phyloP scores from a whole-genome alignment of 1,140 invertebrate species.

The Belonocnema kinseyi region DNA sequence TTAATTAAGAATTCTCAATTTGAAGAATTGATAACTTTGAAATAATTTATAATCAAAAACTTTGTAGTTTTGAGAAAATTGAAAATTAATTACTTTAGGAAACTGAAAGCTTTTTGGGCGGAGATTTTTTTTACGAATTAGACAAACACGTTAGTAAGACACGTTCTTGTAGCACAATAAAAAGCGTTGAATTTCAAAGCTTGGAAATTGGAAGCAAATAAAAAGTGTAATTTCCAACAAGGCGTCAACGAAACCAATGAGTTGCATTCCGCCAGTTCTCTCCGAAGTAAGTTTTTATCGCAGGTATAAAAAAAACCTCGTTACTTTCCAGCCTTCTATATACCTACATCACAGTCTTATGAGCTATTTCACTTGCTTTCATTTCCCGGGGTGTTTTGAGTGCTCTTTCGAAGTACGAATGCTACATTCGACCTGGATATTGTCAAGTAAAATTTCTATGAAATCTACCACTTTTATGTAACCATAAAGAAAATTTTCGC shows the following conservation, averaged over 20 bases:
- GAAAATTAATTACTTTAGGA: no score
- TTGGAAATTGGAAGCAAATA: conserved; percentile 1
- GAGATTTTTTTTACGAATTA: no score
- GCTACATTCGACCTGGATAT: not conserved
- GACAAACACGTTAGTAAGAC: no score
- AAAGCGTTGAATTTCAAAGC: conserved; percentile 3
- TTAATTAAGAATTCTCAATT: no score
- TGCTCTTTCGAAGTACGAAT: not conserved
- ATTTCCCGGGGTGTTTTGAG: conserved; percentile 5
- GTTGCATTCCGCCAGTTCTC: not conserved
- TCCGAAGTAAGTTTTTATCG: conserved; percentile 5
- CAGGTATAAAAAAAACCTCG: conserved; percentile 12
- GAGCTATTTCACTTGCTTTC: conserved; percentile 24
- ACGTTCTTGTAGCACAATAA: not conserved
- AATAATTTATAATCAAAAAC: no score
- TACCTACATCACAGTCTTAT: conserved; percentile 3
- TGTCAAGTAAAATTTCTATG: not conserved
- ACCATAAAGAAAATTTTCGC: not conserved
- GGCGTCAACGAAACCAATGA: conserved; percentile 17
- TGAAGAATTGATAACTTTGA: no score
- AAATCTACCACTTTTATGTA: not conserved
- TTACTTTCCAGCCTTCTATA: conserved; percentile 11
- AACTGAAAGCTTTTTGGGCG: no score
- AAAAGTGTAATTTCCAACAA: conserved; percentile 16
- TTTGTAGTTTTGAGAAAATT: no score